Evolutionary conservation across 2,113 vertebrate species (phyloP), one percentile per base, ranked within the genome.

Genomic region (Mesoclemmys tuberculata): DNA sequence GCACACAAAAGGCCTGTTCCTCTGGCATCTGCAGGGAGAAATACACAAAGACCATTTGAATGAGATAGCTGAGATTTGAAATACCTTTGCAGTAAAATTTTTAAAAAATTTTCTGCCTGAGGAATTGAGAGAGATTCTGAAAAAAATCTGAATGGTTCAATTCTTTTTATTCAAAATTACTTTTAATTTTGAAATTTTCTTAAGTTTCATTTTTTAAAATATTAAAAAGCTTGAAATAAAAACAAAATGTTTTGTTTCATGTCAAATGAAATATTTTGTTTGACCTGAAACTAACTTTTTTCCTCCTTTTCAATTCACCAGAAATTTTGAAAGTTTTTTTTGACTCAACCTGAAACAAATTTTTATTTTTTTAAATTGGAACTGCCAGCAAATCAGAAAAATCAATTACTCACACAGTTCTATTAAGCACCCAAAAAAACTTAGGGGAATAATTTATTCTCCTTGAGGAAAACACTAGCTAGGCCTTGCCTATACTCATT

Each of bases 1-100:
- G 96, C 8, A 99, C 99, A 95, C 99, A 99, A 96, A 99, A 99
- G 5, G 99, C 99, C 97, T 99, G 99, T 84, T 99, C 99, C 96
- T 99, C 99, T 0, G 99, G 99, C 99, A 99, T 99, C 99, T 99
- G 97, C 11, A 97, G 61, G 84, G 97, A 97, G 83, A 97, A 90
- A 97, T 0, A 96, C 4, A 95, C 48, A 96, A 27, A 90, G 10
- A 38, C 3, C 1, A 86, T 82, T 85, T 95, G 56, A 93, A 78
- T 83, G 87, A 38, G 0, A 0, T 14, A 91, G 64, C 48, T 58
- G 12, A 84, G 55, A 56, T 13, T 56, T 90, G 41, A 61, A 80
- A 71, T 75, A 49, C 80, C 14, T 68, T 26, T 21, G 31, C 22
- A 27, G 26, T 46, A 77, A 38, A 38, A 71, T 38, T 21, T 21